phyloP scores from a whole-genome alignment of 2,888 invertebrate species.

The Tribolium freemani region DNA sequence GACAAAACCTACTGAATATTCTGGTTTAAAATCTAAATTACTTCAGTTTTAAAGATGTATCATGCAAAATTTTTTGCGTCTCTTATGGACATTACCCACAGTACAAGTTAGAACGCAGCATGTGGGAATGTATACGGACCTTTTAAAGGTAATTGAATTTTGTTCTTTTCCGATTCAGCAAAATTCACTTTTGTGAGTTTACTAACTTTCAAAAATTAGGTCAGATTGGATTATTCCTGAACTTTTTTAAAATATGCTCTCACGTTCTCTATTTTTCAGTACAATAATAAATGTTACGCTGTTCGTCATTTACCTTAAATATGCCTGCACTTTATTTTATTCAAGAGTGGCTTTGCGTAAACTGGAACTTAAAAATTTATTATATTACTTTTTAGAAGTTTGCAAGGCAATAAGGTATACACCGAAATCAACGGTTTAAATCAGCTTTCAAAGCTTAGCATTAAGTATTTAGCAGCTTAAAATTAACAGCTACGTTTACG shows the following conservation, averaged over 20 bases:
- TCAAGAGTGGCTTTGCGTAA: neutral
- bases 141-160: slow-evolving; percentile 16
- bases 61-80: neutral
- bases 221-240: slow-evolving; percentile 2
- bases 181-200: slow-evolving; percentile 21
- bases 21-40: too few species aligned
- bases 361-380: neutral
- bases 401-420: neutral
- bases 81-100: neutral
- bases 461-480: slow-evolving; percentile 22
- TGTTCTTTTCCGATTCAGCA: slow-evolving; percentile 11
- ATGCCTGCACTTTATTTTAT: neutral
- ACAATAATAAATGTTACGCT: too few species aligned
- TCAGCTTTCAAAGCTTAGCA: slow-evolving; percentile 12
- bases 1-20: too few species aligned
- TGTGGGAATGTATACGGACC: slow-evolving; percentile 1
- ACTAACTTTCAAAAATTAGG: slow-evolving; percentile 11
- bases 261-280: neutral
- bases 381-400: neutral
- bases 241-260: neutral
- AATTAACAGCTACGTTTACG: slow-evolving; percentile 23
- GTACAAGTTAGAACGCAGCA: slow-evolving; percentile 5
- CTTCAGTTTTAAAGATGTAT: neutral
- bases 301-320: neutral
- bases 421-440: slow-evolving; percentile 4